These are phyloP conservation scores for Diprion similis DNA, from an alignment of 1,140 invertebrate genomes.

Conservation along the genomic window DNA sequence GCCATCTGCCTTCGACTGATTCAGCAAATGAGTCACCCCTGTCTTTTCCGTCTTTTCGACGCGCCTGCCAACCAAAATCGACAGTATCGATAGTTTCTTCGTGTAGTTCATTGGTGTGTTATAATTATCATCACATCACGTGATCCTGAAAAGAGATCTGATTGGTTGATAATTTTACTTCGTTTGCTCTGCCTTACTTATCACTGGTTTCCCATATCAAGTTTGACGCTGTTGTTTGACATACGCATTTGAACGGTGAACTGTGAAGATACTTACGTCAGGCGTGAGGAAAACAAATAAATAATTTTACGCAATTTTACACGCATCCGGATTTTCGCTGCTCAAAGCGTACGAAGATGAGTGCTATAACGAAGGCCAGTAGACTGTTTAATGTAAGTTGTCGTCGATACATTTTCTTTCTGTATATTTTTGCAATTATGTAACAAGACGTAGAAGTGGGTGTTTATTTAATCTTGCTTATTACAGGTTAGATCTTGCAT, in stretches of 20 bases:
- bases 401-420: too few relatives aligned
- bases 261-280: too few relatives aligned
- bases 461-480: neutral
- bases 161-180: neutral
- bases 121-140: neutral
- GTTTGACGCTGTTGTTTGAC: too few relatives aligned
- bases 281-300: too few relatives aligned
- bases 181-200: neutral
- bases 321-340: neutral
- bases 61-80: neutral
- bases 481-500: constrained; percentile 23
- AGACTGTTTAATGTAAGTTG: neutral
- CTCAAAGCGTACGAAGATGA: neutral
- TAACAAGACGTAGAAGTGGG: neutral
- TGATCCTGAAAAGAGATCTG: neutral
- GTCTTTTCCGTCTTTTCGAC: neutral
- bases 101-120: neutral
- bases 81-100: neutral
- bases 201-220: too few relatives aligned
- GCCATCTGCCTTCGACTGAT: neutral
- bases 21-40: neutral
- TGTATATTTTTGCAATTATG: too few relatives aligned
- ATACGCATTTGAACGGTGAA: too few relatives aligned
- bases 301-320: too few relatives aligned
- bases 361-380: neutral